Base-by-base conservation (phyloP, 2,888 invertebrate genomes). In the Synanthedon andrenaeformis region DNA sequence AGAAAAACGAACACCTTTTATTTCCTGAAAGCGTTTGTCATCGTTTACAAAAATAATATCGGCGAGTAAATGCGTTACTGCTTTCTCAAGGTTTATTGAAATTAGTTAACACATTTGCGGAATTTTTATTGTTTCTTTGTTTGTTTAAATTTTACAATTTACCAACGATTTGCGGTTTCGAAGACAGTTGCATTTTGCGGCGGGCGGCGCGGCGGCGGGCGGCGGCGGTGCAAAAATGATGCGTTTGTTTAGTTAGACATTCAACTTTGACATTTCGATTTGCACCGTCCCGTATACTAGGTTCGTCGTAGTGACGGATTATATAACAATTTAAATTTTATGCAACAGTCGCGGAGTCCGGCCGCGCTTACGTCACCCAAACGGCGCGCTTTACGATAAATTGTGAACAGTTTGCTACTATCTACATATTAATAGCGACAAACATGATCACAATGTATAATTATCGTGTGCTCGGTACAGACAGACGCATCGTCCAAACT, bases 241-340 rank as follows among this genome's bases (percentile, higher is more conserved):
- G 51, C 51, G 51, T 51, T 35, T 41, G 51, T 10, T 48, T 41
- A 54, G 19, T 42, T 42, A 54, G 28, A 49, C 52, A 55, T 49
- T 58, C 54, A 54, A 55, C 54, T 55, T 51, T 53, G 54, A 54
- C 56, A 56, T 57, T 58, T 56, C 55, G 53, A 53, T 45, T 55
- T 51, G 54, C 41, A 28, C 50, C 35, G 54, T 41, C 51, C 2
- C 35, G 35, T 52, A 52, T 52, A 57, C 57, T 58, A 45, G 54
- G 55, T 58, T 57, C 56, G 57, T 54, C 54, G 57, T 58, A 57
- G 55, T 62, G 65, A 66, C 60, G 59, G 60, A 66, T 70, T 72
- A 68, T 67, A 67, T 70, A 71, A 72, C 64, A 62, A 60, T 62
- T 60, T 55, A 57, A 62, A 62, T 54, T 65, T 65, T 69, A 57